phyloP scores from a whole-genome alignment of 2,888 invertebrate species.

The Coelogynopora nodosa region DNA sequence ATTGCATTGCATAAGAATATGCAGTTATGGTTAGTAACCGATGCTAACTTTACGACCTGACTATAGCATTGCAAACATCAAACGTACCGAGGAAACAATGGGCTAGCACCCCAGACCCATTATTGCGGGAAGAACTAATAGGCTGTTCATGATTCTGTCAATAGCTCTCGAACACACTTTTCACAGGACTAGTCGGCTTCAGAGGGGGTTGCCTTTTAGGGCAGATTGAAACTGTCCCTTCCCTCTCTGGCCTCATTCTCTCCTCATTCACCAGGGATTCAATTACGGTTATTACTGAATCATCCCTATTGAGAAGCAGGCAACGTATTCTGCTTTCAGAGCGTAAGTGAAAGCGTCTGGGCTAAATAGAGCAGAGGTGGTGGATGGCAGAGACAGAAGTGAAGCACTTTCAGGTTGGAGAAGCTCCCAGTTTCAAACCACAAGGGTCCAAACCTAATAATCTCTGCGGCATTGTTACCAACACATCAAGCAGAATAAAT shows the following conservation, averaged over 20 bases:
- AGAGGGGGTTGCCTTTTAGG: not conserved
- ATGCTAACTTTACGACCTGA: no score
- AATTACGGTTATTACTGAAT: not conserved
- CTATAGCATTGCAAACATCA: not conserved
- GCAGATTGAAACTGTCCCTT: not conserved
- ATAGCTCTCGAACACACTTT: not conserved
- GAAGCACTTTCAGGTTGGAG: not conserved
- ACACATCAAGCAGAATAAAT: constrained; percentile 12
- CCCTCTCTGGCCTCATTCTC: not conserved
- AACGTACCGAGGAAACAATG: constrained; percentile 4
- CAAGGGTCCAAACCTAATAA: constrained; percentile 24
- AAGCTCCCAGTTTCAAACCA: not conserved
- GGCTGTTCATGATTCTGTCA: not conserved
- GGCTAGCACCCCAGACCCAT: not conserved
- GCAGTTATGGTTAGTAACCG: no score
- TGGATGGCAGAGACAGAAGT: not conserved
- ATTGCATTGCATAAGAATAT: no score
- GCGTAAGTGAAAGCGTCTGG: not conserved
- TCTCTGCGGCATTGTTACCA: not conserved
- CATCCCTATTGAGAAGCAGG: not conserved
- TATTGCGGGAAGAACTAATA: not conserved
- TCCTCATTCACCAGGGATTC: not conserved
- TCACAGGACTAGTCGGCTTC: not conserved
- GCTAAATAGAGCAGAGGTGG: constrained; percentile 23
- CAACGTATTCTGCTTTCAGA: not conserved